Conservation (phyloP, 2,113 vertebrate species). For the Chaenogobius annularis region DNA sequence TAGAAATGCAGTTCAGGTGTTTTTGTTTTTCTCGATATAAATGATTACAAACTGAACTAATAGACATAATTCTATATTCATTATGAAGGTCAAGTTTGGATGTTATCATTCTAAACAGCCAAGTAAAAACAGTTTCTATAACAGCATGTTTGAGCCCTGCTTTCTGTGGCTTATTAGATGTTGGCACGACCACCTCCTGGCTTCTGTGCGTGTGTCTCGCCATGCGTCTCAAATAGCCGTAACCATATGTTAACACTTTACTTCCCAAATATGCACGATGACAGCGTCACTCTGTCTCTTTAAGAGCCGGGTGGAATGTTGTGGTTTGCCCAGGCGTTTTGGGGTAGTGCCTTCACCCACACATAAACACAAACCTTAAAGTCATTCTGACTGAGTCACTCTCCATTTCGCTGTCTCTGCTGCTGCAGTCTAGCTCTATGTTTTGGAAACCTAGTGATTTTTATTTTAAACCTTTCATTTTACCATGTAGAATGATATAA, state of each 20-base stretch:
- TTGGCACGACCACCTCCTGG: conserved; percentile 54
- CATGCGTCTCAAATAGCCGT: conserved; percentile 44
- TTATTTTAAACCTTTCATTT: conserved; percentile 4
- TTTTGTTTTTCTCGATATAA: neutral
- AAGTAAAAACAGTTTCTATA: neutral
- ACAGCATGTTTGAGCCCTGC: neutral
- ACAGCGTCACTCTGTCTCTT: conserved; percentile 71
- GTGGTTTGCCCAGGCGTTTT: conserved; percentile 73
- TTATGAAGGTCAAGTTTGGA: neutral
- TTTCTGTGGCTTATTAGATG: conserved; percentile 12
- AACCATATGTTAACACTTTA: conserved; percentile 74
- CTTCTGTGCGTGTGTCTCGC: conserved; percentile 44
- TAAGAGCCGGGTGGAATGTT: conserved; percentile 74
- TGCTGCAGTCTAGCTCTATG: conserved; percentile 30
- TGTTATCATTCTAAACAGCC: neutral
- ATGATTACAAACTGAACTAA: neutral
- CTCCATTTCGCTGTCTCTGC: conserved; percentile 31
- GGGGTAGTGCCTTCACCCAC: conserved; percentile 73
- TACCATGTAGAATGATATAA: neutral
- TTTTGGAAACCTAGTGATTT: neutral
- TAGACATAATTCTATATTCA: neutral
- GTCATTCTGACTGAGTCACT: conserved; percentile 56
- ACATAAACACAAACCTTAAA: conserved; percentile 67
- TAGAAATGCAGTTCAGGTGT: conserved; percentile 22
- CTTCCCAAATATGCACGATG: conserved; percentile 63